phyloP scores from a whole-genome alignment of 2,888 invertebrate genomes.

The Byasa hedistus region DNA sequence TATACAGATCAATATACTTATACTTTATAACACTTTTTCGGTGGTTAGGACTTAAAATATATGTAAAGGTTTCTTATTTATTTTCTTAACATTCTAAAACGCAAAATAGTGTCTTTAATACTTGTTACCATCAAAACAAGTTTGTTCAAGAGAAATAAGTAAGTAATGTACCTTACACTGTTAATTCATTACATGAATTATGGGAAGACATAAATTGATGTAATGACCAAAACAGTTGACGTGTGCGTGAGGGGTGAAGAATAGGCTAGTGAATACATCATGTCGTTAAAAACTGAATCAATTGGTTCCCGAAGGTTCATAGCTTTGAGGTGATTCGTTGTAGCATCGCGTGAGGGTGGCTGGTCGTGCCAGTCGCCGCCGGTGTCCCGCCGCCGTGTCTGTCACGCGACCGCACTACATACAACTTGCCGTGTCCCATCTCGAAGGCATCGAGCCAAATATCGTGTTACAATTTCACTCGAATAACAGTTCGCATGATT shows the following conservation, averaged over 20 bases:
- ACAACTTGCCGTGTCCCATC: conserved; percentile 38
- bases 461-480: conserved; percentile 27
- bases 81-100: no score
- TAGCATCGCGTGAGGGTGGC: conserved; percentile 64
- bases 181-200: neutral
- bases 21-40: no score
- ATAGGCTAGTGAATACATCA: neutral
- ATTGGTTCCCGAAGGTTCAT: conserved; percentile 36
- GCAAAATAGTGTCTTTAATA: no score
- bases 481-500: conserved; percentile 22
- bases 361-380: conserved; percentile 58
- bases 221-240: neutral
- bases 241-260: neutral
- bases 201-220: neutral
- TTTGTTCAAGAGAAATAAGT: neutral
- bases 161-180: no score
- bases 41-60: no score
- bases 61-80: no score
- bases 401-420: conserved; percentile 58
- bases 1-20: no score
- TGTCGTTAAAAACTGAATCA: conserved; percentile 16
- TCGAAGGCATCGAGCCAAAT: conserved; percentile 27
- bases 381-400: conserved; percentile 62
- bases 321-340: conserved; percentile 28
- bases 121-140: neutral